Evolutionary conservation across 2,113 vertebrate species (phyloP).

Genomic region (Scophthalmus maximus): DNA sequence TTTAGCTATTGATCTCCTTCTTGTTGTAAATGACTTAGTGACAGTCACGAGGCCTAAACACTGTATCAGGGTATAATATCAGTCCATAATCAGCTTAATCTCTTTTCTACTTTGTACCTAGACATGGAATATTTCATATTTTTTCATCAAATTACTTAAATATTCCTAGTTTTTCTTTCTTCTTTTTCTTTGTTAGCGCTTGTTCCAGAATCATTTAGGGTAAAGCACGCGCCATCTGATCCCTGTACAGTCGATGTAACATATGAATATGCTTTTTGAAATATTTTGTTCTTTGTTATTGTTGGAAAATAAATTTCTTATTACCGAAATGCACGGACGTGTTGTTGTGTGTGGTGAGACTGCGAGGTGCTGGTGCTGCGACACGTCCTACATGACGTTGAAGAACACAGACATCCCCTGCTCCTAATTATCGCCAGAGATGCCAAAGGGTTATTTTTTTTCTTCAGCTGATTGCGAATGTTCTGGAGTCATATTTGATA

Average conservation of each 20-base stretch:
- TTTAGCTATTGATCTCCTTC: conserved; percentile 87
- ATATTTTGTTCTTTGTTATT: conserved; percentile 83
- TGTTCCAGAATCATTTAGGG: conserved; percentile 91
- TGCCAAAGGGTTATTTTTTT: background rate
- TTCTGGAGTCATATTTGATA: background rate
- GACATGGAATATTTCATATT: conserved; percentile 85
- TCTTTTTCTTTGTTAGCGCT: conserved; percentile 87
- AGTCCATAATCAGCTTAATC: conserved; percentile 88
- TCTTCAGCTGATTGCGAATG: background rate
- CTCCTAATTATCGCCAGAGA: background rate
- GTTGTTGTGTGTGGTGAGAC: conserved; percentile 26
- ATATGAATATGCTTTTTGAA: conserved; percentile 85
- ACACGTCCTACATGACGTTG: too few relatives aligned
- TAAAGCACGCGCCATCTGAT: conserved; percentile 90
- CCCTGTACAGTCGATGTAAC: conserved; percentile 96
- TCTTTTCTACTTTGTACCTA: conserved; percentile 88
- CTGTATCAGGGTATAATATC: conserved; percentile 92
- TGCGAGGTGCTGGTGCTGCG: too few relatives aligned
- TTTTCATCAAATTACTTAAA: conserved; percentile 78
- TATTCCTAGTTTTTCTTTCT: conserved; percentile 86
- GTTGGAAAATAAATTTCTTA: conserved; percentile 85
- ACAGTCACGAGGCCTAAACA: conserved; percentile 89
- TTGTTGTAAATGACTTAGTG: conserved; percentile 86
- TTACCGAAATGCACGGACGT: conserved; percentile 43
- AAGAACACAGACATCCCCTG: conserved; percentile 11